These are phyloP conservation scores for Eustalomyia histrio DNA, from an alignment of 2,888 invertebrate species.

Conservation along the genomic window DNA sequence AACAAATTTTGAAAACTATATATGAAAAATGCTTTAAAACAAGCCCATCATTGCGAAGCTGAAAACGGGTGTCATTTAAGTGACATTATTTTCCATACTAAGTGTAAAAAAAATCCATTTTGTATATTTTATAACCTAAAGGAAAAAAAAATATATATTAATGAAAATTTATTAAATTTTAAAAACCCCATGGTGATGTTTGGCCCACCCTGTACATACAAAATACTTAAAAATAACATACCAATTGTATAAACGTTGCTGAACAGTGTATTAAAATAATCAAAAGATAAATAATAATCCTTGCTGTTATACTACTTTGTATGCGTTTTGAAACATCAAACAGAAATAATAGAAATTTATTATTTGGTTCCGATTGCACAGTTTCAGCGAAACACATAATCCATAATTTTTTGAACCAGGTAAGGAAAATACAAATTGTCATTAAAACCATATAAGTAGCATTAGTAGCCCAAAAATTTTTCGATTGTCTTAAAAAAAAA, in stretches of 20 bases:
- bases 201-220: too few species aligned
- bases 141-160: too few species aligned
- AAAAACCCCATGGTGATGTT: too few species aligned
- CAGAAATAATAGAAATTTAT: conserved; percentile 81
- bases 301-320: conserved; percentile 83
- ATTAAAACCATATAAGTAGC: conserved; percentile 79
- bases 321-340: conserved; percentile 83
- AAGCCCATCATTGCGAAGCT: too few species aligned
- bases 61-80: too few species aligned
- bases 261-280: conserved; percentile 84
- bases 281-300: conserved; percentile 85
- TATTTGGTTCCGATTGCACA: conserved; percentile 79
- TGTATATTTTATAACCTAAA: too few species aligned
- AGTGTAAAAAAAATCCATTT: too few species aligned
- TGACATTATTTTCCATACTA: too few species aligned
- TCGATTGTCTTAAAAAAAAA: conserved; percentile 48
- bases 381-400: conserved; percentile 77
- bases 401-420: conserved; percentile 90
- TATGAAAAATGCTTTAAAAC: too few species aligned
- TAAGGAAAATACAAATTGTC: conserved; percentile 84
- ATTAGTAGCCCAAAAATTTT: conserved; percentile 80
- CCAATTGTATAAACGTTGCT: conserved; percentile 85
- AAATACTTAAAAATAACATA: too few species aligned
- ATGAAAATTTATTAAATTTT: too few species aligned
- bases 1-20: too few species aligned